Conservation (phyloP, 1,140 invertebrate genomes). For the Luehdorfia chinensis region DNA sequence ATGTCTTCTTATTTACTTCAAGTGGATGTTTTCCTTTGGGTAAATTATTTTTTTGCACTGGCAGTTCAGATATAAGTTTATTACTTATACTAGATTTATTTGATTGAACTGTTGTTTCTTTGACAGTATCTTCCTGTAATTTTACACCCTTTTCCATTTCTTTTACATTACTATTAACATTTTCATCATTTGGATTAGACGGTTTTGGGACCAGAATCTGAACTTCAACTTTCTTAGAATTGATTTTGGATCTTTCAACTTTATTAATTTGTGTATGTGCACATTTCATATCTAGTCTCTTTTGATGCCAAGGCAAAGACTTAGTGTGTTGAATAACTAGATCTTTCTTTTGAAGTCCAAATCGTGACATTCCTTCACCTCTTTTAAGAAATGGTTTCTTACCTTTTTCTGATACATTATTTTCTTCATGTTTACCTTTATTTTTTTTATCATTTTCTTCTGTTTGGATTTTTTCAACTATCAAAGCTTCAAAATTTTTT, state of each 20-base stretch:
- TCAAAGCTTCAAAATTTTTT: conserved; percentile 59
- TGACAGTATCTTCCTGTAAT: conserved; percentile 10
- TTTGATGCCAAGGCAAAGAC: conserved; percentile 58
- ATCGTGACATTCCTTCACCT: conserved; percentile 59
- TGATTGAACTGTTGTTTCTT: not conserved
- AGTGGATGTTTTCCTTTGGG: conserved; percentile 32
- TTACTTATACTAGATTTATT: conserved; percentile 4
- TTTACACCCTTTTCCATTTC: conserved; percentile 15
- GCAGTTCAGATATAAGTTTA: not conserved
- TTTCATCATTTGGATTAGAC: conserved; percentile 3
- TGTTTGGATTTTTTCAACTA: conserved; percentile 52
- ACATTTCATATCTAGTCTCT: conserved; percentile 21
- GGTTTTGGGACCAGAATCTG: conserved; percentile 22
- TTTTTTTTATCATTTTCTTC: conserved; percentile 26
- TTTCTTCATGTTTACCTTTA: conserved; percentile 21
- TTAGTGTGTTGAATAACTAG: conserved; percentile 61
- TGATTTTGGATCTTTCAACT: conserved; percentile 18
- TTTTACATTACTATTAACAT: conserved; percentile 10
- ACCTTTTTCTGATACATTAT: conserved; percentile 8
- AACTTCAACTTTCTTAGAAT: conserved; percentile 20
- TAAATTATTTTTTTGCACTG: conserved; percentile 11
- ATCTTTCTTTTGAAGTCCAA: conserved; percentile 55
- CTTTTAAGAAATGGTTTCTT: conserved; percentile 54
- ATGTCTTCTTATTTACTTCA: conserved; percentile 43
- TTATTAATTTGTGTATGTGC: conserved; percentile 15